phyloP scores from a whole-genome alignment of 1,140 invertebrate species.

The Oppia nitens region DNA sequence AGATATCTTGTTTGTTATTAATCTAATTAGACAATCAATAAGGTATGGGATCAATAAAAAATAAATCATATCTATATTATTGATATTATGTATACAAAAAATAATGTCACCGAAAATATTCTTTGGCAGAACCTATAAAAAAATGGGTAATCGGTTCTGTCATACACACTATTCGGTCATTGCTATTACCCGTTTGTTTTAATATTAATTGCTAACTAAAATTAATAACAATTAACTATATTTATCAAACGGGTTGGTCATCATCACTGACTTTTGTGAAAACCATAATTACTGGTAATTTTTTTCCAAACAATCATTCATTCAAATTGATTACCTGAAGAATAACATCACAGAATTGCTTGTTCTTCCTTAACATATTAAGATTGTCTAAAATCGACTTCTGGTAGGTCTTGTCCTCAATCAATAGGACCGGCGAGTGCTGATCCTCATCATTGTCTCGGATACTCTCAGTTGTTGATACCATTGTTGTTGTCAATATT shows the following conservation, averaged over 20 bases:
- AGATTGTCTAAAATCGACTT: slow-evolving; percentile 40
- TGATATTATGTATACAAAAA: too few species aligned
- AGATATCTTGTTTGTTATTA: slow-evolving; percentile 30
- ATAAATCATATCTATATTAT: neutral
- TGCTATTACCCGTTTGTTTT: neutral
- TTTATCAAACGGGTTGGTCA: too few species aligned
- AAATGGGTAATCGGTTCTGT: neutral
- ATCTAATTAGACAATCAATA: slow-evolving; percentile 28
- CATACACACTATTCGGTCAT: slow-evolving; percentile 1
- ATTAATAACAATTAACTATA: neutral
- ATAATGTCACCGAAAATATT: slow-evolving; percentile 1
- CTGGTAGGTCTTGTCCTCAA: slow-evolving; percentile 37
- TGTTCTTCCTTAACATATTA: slow-evolving; percentile 54
- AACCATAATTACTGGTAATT: too few species aligned
- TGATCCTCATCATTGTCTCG: neutral
- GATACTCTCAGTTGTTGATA: neutral
- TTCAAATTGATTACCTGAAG: slow-evolving; percentile 42
- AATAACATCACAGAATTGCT: slow-evolving; percentile 58
- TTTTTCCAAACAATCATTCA: neutral
- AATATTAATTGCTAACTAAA: neutral
- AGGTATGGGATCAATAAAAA: neutral
- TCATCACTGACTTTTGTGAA: too few species aligned
- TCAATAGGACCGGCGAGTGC: slow-evolving; percentile 22
- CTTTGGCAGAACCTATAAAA: neutral
- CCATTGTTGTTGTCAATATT: neutral